phyloP scores from a whole-genome alignment of 2,888 invertebrate genomes.

The Sphinx pinastri region DNA sequence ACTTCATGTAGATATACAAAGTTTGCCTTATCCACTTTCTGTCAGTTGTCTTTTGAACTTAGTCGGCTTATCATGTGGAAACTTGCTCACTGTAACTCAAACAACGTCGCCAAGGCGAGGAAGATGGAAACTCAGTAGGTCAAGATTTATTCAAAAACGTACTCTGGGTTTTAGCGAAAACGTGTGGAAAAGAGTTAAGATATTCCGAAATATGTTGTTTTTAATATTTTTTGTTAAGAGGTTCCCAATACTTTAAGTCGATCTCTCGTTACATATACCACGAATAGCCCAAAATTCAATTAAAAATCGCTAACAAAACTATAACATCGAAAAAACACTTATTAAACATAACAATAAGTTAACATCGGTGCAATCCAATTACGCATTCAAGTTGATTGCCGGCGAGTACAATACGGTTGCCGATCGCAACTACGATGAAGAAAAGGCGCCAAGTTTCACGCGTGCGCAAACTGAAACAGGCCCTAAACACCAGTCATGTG shows the following conservation, averaged over 20 bases:
- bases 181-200: too few relatives aligned
- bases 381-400: constrained; percentile 78
- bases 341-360: constrained; percentile 29
- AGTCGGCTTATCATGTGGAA: constrained; percentile 3
- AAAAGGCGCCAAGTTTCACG: constrained; percentile 78
- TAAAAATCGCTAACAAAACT: constrained; percentile 8
- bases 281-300: neutral
- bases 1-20: neutral
- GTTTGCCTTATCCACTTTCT: constrained; percentile 9
- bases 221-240: too few relatives aligned
- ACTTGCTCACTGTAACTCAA: neutral
- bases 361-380: constrained; percentile 56
- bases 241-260: too few relatives aligned
- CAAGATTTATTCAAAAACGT: neutral
- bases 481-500: constrained; percentile 60
- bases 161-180: too few relatives aligned
- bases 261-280: too few relatives aligned
- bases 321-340: constrained; percentile 12
- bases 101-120: neutral
- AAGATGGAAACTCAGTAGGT: neutral
- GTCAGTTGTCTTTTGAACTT: constrained; percentile 1
- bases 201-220: too few relatives aligned
- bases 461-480: constrained; percentile 59
- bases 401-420: constrained; percentile 70
- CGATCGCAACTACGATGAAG: constrained; percentile 65